phyloP scores from a whole-genome alignment of 1,140 invertebrate genomes.

The Cyclargus thomasi region DNA sequence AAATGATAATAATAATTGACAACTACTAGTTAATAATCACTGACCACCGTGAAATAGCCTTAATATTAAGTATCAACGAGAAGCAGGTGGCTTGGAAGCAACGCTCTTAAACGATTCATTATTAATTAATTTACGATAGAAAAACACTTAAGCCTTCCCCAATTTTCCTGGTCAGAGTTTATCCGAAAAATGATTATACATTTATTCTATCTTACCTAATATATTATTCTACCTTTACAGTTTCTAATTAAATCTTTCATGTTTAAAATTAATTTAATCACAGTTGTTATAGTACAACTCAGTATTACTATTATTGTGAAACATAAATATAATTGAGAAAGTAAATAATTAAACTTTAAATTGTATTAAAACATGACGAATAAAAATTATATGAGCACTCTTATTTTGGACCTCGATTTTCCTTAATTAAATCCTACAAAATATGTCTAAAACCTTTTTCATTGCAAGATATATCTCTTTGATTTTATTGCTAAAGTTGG shows the following conservation, averaged over 20 bases:
- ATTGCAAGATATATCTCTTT: neutral
- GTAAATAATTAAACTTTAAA: too few relatives aligned
- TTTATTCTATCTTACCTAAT: too few relatives aligned
- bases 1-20: too few relatives aligned
- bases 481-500: constrained; percentile 7
- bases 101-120: constrained; percentile 13
- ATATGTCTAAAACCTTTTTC: neutral
- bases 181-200: neutral
- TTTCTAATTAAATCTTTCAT: too few relatives aligned
- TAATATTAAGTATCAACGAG: constrained; percentile 5
- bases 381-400: too few relatives aligned
- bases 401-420: neutral
- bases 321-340: too few relatives aligned
- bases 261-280: too few relatives aligned
- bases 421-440: neutral
- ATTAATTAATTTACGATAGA: constrained; percentile 11
- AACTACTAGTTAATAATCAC: neutral
- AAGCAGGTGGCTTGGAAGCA: constrained; percentile 10
- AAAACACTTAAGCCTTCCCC: constrained; percentile 9
- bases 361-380: too few relatives aligned
- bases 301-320: too few relatives aligned
- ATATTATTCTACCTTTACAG: too few relatives aligned
- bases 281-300: too few relatives aligned
- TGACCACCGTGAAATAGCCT: neutral
- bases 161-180: neutral